A percentile compares a stretch with the other conserved stretches of the same genome.
These are phyloP conservation scores for Tillus elongatus DNA, from an alignment of 2,888 invertebrate genomes.

Conservation along the genomic window DNA sequence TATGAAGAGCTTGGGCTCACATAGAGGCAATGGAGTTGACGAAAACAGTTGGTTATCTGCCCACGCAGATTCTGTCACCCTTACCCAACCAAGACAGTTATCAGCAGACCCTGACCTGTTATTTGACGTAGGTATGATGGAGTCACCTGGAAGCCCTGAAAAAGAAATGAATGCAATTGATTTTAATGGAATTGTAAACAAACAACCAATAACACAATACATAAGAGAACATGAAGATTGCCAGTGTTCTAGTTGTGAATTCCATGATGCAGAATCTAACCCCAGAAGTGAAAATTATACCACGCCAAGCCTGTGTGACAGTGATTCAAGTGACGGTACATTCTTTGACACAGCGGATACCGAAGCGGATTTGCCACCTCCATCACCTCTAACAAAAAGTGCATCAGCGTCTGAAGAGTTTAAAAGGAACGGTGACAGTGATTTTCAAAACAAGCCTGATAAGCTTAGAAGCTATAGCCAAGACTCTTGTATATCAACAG, in stretches of 20 bases:
- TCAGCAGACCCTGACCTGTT: constrained; percentile 48
- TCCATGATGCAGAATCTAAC: constrained; percentile 33
- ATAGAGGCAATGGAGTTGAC: constrained; percentile 36
- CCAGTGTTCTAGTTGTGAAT: constrained; percentile 33
- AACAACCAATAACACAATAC: too few species aligned
- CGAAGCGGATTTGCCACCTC: constrained; percentile 18
- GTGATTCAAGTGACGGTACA: constrained; percentile 44
- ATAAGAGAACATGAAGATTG: constrained; percentile 26
- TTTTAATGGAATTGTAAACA: constrained; percentile 35
- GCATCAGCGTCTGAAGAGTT: too few species aligned
- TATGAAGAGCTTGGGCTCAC: constrained; percentile 58
- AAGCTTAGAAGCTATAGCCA: too few species aligned
- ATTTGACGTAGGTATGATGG: constrained; percentile 56
- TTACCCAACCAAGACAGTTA: constrained; percentile 46
- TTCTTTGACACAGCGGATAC: constrained; percentile 45
- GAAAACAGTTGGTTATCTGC: constrained; percentile 39
- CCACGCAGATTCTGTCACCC: constrained; percentile 31
- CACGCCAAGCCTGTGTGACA: constrained; percentile 32
- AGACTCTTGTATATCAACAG: too few species aligned
- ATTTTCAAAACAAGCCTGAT: too few species aligned
- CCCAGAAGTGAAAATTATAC: constrained; percentile 9
- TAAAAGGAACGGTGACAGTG: too few species aligned
- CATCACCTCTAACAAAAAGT: too few species aligned
- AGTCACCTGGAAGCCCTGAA: constrained; percentile 61
- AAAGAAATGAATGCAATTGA: constrained; percentile 27